Evolutionary conservation across 2,113 vertebrate species (phyloP), one percentile per base, ranked within the genome.

Genomic region (Nannobrachium achirus): DNA sequence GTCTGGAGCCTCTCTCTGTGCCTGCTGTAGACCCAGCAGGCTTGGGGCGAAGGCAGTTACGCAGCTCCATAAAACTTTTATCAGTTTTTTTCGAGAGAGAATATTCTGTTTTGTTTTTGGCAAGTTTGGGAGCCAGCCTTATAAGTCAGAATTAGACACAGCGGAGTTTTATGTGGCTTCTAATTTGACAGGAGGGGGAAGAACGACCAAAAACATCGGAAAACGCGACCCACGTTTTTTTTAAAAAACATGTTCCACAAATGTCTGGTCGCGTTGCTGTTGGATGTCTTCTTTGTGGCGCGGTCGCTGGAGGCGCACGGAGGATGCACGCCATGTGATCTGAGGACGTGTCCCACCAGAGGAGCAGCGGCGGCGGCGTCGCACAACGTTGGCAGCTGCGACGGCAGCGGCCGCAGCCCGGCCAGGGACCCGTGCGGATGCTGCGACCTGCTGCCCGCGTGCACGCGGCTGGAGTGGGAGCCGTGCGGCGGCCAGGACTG

Each of bases 381-480:
- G 48, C 48, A n/a, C n/a, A n/a, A n/a, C 7, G 14, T 7, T 6
- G 46, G 46, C n/a, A 16, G 63, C 76, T 94, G 93, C 56, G 89
- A 87, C 38, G 80, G 80, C n/a, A n/a, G n/a, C 8, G 89, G 87
- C 42, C 91, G 91, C 80, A 86, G 60, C 41, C 6, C 79, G 78
- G 86, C 85, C 44, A 75, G 71, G 56, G 91, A 93, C 66, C 93
- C 93, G 2, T 94, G 93, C 85, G 91, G 93, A 62, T 94, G 93
- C 85, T 94, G 93, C 40, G 89, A 89, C 42, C 90, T 82, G 25
- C 90, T 82, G n/a, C n/a, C n/a, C n/a, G n/a, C n/a, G 67, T 93
- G 93, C 50, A 20, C 89, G 46, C 88, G 91, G 57, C 80, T 92
- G 70, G 89, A 93, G 78, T 88, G 90, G 88, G 93, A 94, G 76